Percentiles rank a stretch among this genome's conserved stretches.
Conservation (phyloP, 2,888 invertebrate species). For the Autographa pulchrina region DNA sequence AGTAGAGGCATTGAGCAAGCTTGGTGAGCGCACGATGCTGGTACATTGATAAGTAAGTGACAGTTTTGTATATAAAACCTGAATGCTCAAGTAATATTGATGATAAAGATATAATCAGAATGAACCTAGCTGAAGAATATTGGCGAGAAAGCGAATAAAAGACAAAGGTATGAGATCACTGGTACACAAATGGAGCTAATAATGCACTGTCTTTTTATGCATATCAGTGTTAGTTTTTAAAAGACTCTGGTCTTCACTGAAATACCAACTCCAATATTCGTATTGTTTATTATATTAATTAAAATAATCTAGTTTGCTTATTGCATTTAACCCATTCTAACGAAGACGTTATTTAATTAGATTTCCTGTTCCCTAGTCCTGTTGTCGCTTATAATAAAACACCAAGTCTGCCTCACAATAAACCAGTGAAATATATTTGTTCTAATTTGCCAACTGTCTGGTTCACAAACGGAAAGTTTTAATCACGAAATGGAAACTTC, state of each 20-base stretch:
- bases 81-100: too few species aligned
- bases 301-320: slow-evolving; percentile 4
- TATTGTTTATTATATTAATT: not conserved
- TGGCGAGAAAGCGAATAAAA: not conserved
- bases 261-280: slow-evolving; percentile 1
- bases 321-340: slow-evolving; percentile 4
- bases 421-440: slow-evolving; percentile 34
- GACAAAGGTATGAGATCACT: not conserved
- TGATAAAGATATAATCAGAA: too few species aligned
- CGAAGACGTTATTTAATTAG: not conserved
- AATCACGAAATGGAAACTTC: slow-evolving; percentile 57
- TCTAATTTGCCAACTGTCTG: slow-evolving; percentile 53
- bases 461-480: slow-evolving; percentile 58
- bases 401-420: slow-evolving; percentile 11
- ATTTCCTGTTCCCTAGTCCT: not conserved
- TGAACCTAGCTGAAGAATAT: not conserved
- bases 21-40: not conserved
- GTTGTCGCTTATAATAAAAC: not conserved
- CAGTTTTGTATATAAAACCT: not conserved
- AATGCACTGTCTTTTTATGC: too few species aligned
- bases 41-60: not conserved
- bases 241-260: not conserved
- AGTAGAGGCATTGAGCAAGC: slow-evolving; percentile 1
- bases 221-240: not conserved
- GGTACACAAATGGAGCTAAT: too few species aligned